Conservation (phyloP, 2,888 invertebrate species). For the Clunio marinus region DNA sequence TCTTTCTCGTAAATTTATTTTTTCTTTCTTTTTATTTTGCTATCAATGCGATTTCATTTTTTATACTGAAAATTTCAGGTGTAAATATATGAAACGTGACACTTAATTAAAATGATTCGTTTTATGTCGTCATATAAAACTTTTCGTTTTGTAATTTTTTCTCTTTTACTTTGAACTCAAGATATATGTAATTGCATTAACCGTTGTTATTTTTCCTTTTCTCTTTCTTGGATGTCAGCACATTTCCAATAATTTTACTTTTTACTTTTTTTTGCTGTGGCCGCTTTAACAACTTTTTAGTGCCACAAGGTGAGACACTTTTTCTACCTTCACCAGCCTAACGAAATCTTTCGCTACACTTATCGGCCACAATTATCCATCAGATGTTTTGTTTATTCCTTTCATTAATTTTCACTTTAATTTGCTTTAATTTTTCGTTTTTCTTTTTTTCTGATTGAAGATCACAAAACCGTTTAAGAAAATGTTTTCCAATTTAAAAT, state of each 20-base stretch:
- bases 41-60: slow-evolving; percentile 7
- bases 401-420: background rate
- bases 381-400: too few relatives aligned
- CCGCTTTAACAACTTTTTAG: background rate
- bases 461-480: background rate
- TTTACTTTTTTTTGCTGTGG: background rate
- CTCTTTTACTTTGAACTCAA: background rate
- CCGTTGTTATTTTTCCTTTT: slow-evolving; percentile 21
- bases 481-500: background rate
- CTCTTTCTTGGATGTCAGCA: background rate
- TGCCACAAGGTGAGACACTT: slow-evolving; percentile 21
- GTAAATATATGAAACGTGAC: background rate
- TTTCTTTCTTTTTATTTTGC: background rate
- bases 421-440: background rate
- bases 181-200: slow-evolving; percentile 23
- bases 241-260: slow-evolving; percentile 3
- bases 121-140: background rate
- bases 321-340: background rate
- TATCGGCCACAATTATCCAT: background rate
- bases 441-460: background rate
- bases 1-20: background rate
- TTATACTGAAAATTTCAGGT: background rate
- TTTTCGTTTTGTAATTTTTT: background rate
- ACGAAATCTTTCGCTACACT: background rate
- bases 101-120: slow-evolving; percentile 10